phyloP scores from a whole-genome alignment of 1,140 invertebrate species.

The Hermatobates lingyangjiaoensis region DNA sequence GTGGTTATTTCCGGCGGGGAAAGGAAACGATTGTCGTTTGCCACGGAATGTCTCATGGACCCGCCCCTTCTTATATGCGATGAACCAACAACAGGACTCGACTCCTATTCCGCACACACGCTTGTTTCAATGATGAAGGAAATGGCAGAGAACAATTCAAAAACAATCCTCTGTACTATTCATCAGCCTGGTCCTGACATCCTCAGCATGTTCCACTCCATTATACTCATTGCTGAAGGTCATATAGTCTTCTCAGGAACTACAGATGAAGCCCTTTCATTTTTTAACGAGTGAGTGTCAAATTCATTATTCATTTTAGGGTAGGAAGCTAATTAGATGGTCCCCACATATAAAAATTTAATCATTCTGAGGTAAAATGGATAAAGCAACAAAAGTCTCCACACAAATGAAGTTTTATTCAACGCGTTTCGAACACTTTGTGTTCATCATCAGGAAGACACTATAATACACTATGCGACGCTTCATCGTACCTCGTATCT shows the following conservation, averaged over 20 bases:
- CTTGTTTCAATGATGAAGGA: conserved; percentile 51
- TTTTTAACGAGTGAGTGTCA: conserved; percentile 49
- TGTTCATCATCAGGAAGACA: no score
- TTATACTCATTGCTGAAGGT: conserved; percentile 76
- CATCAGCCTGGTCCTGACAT: conserved; percentile 92
- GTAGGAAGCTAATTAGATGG: no score
- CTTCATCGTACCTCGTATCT: no score
- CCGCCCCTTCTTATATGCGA: conserved; percentile 86
- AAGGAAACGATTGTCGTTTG: conserved; percentile 79
- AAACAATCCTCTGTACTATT: conserved; percentile 85
- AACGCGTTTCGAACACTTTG: no score
- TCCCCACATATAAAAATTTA: no score
- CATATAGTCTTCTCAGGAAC: conserved; percentile 72
- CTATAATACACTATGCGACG: no score
- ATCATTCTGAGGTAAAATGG: no score
- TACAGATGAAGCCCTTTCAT: conserved; percentile 45
- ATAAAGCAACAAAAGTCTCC: no score
- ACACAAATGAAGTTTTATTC: no score
- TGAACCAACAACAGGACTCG: conserved; percentile 85
- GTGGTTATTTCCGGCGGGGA: conserved; percentile 80
- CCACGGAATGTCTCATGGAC: conserved; percentile 79
- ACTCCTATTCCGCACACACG: conserved; percentile 79
- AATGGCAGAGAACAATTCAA: conserved; percentile 39
- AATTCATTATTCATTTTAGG: no score
- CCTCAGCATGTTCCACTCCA: conserved; percentile 69